phyloP scores from a whole-genome alignment of 92 coral and sea anemone genomes.

The Pocillopora meandrina region DNA sequence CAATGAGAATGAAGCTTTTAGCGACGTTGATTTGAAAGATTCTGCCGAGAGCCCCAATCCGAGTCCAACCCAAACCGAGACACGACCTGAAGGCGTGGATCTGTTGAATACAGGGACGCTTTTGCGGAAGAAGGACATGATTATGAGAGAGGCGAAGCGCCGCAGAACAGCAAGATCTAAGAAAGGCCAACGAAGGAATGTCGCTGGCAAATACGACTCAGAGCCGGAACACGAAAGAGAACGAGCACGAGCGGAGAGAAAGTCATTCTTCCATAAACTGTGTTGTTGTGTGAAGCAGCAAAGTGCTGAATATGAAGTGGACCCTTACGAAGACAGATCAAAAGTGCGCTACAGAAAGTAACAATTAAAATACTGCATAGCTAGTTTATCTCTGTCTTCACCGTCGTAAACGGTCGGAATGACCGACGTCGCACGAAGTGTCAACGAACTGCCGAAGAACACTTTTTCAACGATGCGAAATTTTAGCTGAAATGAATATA shows the following conservation, averaged over 20 bases:
- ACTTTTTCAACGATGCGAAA: too few species aligned
- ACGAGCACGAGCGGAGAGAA: constrained; percentile 38
- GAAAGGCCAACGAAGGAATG: constrained; percentile 56
- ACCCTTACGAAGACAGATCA: background rate
- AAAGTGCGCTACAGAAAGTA: constrained; percentile 1
- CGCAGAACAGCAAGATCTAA: constrained; percentile 75
- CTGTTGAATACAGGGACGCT: constrained; percentile 59
- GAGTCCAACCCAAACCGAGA: constrained; percentile 31
- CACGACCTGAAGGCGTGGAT: constrained; percentile 72
- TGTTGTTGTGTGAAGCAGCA: constrained; percentile 66
- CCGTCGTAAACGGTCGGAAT: background rate
- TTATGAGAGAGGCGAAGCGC: constrained; percentile 80
- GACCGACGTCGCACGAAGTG: background rate
- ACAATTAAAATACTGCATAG: background rate
- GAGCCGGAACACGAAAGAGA: constrained; percentile 24
- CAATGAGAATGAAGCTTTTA: constrained; percentile 1
- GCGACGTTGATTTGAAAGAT: constrained; percentile 44
- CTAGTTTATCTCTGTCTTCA: too few species aligned
- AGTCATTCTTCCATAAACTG: constrained; percentile 43
- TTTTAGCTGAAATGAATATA: too few species aligned
- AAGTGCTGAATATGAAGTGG: constrained; percentile 45
- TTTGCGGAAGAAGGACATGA: constrained; percentile 70
- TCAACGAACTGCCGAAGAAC: too few species aligned
- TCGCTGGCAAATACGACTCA: background rate
- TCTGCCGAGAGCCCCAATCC: constrained; percentile 4